phyloP scores from a whole-genome alignment of 2,888 invertebrate species.

The Cryptophagus acutangulus region DNA sequence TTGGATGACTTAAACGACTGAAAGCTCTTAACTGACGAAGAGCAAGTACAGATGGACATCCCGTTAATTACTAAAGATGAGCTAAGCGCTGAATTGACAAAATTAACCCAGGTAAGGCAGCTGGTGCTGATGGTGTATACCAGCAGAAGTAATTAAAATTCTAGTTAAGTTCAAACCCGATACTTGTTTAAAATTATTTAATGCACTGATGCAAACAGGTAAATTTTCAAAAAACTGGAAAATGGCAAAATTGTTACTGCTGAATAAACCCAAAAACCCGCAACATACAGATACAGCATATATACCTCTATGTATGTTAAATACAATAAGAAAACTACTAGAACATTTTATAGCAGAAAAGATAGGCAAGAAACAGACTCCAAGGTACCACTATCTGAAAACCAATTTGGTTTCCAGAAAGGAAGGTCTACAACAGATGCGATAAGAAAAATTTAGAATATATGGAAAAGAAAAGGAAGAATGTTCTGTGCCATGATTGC shows the following conservation, averaged over 20 bases:
- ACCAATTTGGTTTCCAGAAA: conserved; percentile 18
- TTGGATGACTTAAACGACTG: no score
- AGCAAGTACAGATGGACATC: no score
- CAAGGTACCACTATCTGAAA: conserved; percentile 1
- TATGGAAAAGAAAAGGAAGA: neutral
- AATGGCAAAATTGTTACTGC: conserved; percentile 15
- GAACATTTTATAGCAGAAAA: conserved; percentile 10
- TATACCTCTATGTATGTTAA: conserved; percentile 19
- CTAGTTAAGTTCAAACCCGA: no score
- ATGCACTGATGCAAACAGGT: conserved; percentile 7
- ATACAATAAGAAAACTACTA: conserved; percentile 13
- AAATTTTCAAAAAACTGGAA: conserved; percentile 20
- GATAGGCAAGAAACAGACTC: conserved; percentile 9
- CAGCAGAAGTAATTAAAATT: no score
- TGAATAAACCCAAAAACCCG: conserved; percentile 5
- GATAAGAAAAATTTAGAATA: conserved; percentile 3
- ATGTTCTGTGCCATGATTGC: neutral
- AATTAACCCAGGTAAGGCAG: no score
- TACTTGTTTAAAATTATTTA: conserved; percentile 10
- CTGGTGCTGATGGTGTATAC: no score
- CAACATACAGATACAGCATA: conserved; percentile 1
- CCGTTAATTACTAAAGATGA: no score
- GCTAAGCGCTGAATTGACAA: no score
- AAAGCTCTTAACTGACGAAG: no score
- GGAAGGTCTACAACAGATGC: conserved; percentile 12